Percentiles rank a stretch among this genome's conserved stretches.
These are phyloP conservation scores for Amblyopsis rosae DNA, from an alignment of 2,113 vertebrate genomes.

Conservation along the genomic window DNA sequence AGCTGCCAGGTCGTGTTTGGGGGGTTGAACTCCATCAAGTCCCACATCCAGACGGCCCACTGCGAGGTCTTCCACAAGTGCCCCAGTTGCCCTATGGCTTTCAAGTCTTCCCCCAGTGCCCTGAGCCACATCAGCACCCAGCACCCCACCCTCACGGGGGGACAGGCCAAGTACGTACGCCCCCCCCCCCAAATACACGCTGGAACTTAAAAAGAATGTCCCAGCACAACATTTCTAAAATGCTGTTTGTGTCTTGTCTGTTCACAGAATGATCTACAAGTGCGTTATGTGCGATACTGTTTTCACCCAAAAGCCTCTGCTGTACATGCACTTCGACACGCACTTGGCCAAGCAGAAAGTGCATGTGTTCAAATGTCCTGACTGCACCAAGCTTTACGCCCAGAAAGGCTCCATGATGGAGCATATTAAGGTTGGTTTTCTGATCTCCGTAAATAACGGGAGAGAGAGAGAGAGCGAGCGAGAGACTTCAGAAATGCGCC, in stretches of 20 bases:
- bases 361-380: constrained; percentile 93
- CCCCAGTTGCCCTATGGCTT: constrained; percentile 97
- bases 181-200: fast-evolving
- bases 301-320: constrained; percentile 93
- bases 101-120: constrained; percentile 91
- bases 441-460: too few relatives aligned
- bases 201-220: neutral
- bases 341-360: constrained; percentile 93
- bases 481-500: too few relatives aligned
- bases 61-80: constrained; percentile 98
- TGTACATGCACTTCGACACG: constrained; percentile 93
- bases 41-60: constrained; percentile 94
- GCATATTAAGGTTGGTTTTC: constrained; percentile 86
- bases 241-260: neutral
- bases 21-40: constrained; percentile 93
- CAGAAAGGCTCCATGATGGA: constrained; percentile 95
- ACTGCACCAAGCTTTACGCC: constrained; percentile 94
- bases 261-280: constrained; percentile 92
- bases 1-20: constrained; percentile 96
- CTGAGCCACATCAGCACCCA: constrained; percentile 90
- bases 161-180: constrained; percentile 85
- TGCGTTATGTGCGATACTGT: constrained; percentile 97
- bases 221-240: neutral
- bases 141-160: constrained; percentile 86
- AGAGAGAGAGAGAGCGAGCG: too few relatives aligned